Base-by-base conservation (phyloP, 2,113 vertebrate species). In the Pseudopipra pipra region DNA sequence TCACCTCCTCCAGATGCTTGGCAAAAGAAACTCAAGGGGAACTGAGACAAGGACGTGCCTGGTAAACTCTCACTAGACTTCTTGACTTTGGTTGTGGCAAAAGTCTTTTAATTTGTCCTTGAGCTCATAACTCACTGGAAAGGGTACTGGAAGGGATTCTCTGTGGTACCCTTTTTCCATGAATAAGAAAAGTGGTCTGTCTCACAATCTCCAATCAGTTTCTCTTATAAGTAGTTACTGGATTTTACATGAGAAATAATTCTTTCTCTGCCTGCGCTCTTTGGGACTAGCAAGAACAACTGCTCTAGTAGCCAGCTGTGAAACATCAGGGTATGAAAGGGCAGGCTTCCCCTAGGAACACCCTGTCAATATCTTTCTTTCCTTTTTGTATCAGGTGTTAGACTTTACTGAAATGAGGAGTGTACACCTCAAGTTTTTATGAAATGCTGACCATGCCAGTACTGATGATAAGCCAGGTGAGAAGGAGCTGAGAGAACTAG, bases 391-490 rank as follows among this genome's bases (percentile, higher is more conserved):
- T 77, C 5, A 3, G 27, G 19, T n/a, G 5, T 82, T 82, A 68
- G 18, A 47, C 56, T 59, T 72, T 2, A 59, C 11, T 35, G 79
- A 92, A 73, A 27, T 4, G 0, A 2, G 37, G 37, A 82, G 47
- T 13, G 25, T 73, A 23, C 27, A 11, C 21, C 61, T 87, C 55
- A 51, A 0, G 12, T 44, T 55, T 0, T 4, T 55, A 23, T 6
- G 6, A 80, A 80, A 11, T 66, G 41, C 33, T 72, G 55, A 43
- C 41, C 21, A 37, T 79, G 27, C 25, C 9, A 8, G 5, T 58
- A 46, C 46, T 4, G 4, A 2, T 5, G n/a, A 41, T 41, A 54
- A 75, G 13, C 13, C 27, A 66, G 31, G 12, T 62, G 15, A 72
- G 78, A 74, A 78, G 54, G 24, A 80, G 24, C 58, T 73, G 41